Conservation (phyloP, 2,797 vertebrate species). For the Sylvilagus floridanus region DNA sequence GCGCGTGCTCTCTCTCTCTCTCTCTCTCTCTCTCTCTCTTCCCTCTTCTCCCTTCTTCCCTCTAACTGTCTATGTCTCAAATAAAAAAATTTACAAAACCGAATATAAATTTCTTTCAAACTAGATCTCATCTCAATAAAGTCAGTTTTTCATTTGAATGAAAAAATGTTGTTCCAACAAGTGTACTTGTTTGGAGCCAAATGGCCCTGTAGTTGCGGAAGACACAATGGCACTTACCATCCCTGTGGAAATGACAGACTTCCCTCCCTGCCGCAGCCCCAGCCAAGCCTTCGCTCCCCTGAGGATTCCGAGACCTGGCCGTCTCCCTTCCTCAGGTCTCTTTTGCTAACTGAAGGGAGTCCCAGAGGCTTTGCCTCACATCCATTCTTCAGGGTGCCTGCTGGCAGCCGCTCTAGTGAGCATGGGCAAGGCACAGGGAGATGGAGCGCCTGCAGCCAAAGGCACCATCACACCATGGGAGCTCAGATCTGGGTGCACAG, state of each 20-base stretch:
- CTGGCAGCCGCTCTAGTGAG: background rate
- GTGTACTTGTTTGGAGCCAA: background rate
- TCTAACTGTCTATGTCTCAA: too few relatives aligned
- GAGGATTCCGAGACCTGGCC: too few relatives aligned
- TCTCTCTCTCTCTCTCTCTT: too few relatives aligned
- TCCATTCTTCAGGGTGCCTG: background rate
- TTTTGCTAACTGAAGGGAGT: background rate
- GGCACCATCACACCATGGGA: background rate
- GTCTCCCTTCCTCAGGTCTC: background rate
- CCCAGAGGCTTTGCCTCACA: background rate
- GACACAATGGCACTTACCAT: background rate
- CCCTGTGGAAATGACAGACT: too few relatives aligned
- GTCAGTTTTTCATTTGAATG: conserved; percentile 29
- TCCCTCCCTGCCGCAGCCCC: too few relatives aligned
- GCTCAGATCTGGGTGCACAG: rapidly evolving
- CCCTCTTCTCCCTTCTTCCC: too few relatives aligned
- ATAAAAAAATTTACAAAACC: too few relatives aligned
- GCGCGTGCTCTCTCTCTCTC: too few relatives aligned
- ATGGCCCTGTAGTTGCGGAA: background rate
- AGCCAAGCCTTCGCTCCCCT: too few relatives aligned
- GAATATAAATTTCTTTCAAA: background rate
- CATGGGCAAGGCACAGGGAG: background rate
- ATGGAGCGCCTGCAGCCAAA: background rate
- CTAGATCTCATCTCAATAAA: background rate
- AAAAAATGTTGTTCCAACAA: background rate